Conservation (phyloP, 2,113 vertebrate genomes). For the Apistogramma diplotaenia region DNA sequence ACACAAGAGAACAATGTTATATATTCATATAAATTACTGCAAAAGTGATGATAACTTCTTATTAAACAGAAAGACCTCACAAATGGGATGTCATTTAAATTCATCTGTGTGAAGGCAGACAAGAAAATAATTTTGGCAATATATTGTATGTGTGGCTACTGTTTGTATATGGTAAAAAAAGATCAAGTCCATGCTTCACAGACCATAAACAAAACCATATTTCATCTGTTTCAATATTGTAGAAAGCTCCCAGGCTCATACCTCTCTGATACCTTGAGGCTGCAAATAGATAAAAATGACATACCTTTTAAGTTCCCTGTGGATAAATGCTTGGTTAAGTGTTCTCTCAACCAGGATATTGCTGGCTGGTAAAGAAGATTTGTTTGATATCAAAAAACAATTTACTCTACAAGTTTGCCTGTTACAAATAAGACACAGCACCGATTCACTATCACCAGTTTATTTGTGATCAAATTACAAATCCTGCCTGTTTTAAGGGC, state of each 20-base stretch:
- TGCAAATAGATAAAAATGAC: conserved; percentile 72
- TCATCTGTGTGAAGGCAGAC: too few relatives aligned
- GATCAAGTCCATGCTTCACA: background rate
- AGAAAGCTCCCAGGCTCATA: conserved; percentile 32
- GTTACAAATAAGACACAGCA: conserved; percentile 30
- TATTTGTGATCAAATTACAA: conserved; percentile 60
- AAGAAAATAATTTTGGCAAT: too few relatives aligned
- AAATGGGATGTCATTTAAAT: too few relatives aligned
- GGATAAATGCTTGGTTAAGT: conserved; percentile 74
- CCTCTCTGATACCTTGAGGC: conserved; percentile 30
- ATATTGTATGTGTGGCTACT: background rate
- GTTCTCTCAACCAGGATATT: conserved; percentile 64
- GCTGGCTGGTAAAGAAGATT: conserved; percentile 63
- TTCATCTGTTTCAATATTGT: conserved; percentile 63
- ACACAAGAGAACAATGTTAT: too few relatives aligned
- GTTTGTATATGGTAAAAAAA: conserved; percentile 5
- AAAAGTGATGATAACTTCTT: too few relatives aligned
- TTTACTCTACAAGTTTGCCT: conserved; percentile 21
- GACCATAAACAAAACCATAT: conserved; percentile 41
- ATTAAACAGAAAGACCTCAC: too few relatives aligned
- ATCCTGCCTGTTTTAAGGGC: conserved; percentile 17
- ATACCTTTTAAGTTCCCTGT: conserved; percentile 54
- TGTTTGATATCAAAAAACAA: conserved; percentile 62
- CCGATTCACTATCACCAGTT: conserved; percentile 45
- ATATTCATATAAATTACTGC: too few relatives aligned